These are phyloP conservation scores for Halcyon senegalensis DNA, from an alignment of 2,113 vertebrate genomes.

Conservation along the genomic window DNA sequence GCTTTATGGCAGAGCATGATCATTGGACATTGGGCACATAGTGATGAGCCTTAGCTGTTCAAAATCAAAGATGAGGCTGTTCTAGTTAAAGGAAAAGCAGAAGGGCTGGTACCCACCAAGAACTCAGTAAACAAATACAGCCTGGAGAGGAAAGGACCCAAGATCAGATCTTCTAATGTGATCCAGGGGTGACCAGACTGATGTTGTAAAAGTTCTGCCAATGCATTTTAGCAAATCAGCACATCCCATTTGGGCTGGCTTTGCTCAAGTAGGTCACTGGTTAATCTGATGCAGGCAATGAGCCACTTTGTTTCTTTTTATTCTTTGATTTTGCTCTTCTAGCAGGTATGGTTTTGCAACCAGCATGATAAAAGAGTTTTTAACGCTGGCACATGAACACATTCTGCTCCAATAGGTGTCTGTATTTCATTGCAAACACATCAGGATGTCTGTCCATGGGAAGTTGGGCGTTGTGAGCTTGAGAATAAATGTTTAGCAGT, in stretches of 20 bases:
- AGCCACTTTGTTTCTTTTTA: background rate
- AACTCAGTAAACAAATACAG: background rate
- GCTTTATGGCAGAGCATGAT: background rate
- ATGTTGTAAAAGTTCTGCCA: background rate
- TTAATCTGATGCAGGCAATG: constrained; percentile 6
- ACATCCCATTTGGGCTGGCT: background rate
- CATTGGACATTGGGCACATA: accelerated
- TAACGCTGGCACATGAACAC: constrained; percentile 11
- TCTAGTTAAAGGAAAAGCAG: background rate
- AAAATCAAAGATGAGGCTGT: background rate
- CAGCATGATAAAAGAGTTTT: constrained; percentile 7
- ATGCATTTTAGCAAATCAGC: background rate
- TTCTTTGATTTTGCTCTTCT: constrained; percentile 36
- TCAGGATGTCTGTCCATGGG: background rate
- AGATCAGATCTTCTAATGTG: background rate
- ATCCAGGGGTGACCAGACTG: background rate
- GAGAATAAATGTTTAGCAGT: background rate
- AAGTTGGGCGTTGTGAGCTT: background rate
- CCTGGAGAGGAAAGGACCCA: background rate
- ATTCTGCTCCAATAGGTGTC: background rate
- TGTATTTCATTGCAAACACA: constrained; percentile 8
- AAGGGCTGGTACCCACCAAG: background rate
- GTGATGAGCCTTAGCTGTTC: background rate
- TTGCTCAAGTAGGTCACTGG: constrained; percentile 2
- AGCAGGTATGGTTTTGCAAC: background rate